Evolutionary conservation across 2,797 vertebrate genomes (phyloP).

Genomic region (Betta splendens): DNA sequence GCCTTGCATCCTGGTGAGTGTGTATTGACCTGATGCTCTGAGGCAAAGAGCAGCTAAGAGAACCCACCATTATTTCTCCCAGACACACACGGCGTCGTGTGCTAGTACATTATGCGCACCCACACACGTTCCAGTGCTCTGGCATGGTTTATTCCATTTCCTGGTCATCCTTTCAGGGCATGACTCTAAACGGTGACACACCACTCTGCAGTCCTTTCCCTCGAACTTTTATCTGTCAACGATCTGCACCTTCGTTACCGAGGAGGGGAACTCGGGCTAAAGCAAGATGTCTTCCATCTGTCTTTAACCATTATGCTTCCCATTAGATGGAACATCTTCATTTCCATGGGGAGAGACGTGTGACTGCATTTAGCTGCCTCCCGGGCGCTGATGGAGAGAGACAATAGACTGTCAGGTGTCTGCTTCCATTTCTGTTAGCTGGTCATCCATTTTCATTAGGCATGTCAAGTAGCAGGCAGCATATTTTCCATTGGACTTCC

Average conservation of each 20-base stretch:
- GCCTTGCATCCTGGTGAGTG: conserved; percentile 39
- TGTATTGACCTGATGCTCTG: conserved; percentile 55
- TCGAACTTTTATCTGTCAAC: conserved; percentile 54
- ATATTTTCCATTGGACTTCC: conserved; percentile 62
- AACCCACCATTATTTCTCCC: conserved; percentile 40
- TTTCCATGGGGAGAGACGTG: conserved; percentile 65
- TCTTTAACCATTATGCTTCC: conserved; percentile 72
- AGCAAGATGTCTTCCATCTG: conserved; percentile 67
- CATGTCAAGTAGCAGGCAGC: conserved; percentile 57
- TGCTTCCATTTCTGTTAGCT: conserved; percentile 46
- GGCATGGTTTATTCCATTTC: conserved; percentile 15
- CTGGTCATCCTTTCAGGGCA: conserved; percentile 22
- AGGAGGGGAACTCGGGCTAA: conserved; percentile 45
- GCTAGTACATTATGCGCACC: conserved; percentile 29
- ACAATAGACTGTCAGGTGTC: conserved; percentile 75
- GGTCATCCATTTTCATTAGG: conserved; percentile 79
- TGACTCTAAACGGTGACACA: conserved; percentile 33
- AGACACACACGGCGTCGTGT: conserved; percentile 1
- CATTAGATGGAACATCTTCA: conserved; percentile 72
- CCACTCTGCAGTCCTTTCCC: conserved; percentile 16
- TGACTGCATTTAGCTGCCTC: conserved; percentile 48
- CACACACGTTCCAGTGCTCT: conserved; percentile 21
- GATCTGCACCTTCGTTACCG: conserved; percentile 54
- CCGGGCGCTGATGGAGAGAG: conserved; percentile 64
- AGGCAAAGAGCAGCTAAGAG: conserved; percentile 41